Conservation (phyloP, 1,140 invertebrate genomes). For the Hycleus phaleratus region DNA sequence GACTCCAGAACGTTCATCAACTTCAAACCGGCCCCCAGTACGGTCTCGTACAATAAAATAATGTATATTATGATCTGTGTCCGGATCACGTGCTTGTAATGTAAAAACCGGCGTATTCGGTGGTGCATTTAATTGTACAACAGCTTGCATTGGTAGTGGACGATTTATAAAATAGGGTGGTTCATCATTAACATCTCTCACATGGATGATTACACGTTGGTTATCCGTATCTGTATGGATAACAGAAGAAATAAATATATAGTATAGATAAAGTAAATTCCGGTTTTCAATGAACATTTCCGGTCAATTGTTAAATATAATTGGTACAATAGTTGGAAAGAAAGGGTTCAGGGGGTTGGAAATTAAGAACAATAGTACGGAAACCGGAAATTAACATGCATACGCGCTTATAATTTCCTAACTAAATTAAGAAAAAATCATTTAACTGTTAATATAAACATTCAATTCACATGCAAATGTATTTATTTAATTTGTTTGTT, state of each 20-base stretch:
- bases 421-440: too few relatives aligned
- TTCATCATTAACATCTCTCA: conserved; percentile 94
- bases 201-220: conserved; percentile 88
- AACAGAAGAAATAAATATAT: background rate
- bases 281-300: background rate
- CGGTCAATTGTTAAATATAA: too few relatives aligned
- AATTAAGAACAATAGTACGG: too few relatives aligned
- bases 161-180: conserved; percentile 93
- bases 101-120: conserved; percentile 94
- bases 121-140: conserved; percentile 88
- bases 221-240: conserved; percentile 79
- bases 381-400: too few relatives aligned
- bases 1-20: conserved; percentile 65
- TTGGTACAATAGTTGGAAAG: too few relatives aligned
- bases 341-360: too few relatives aligned
- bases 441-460: too few relatives aligned
- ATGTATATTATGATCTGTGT: conserved; percentile 91
- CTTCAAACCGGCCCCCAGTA: conserved; percentile 52
- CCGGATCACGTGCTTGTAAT: conserved; percentile 87
- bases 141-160: conserved; percentile 91
- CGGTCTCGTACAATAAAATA: conserved; percentile 90
- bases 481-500: too few relatives aligned
- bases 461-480: too few relatives aligned
- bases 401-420: too few relatives aligned
- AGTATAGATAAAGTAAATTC: background rate